phyloP scores from a whole-genome alignment of 1,140 invertebrate species.

The Oedothorax gibbosus region DNA sequence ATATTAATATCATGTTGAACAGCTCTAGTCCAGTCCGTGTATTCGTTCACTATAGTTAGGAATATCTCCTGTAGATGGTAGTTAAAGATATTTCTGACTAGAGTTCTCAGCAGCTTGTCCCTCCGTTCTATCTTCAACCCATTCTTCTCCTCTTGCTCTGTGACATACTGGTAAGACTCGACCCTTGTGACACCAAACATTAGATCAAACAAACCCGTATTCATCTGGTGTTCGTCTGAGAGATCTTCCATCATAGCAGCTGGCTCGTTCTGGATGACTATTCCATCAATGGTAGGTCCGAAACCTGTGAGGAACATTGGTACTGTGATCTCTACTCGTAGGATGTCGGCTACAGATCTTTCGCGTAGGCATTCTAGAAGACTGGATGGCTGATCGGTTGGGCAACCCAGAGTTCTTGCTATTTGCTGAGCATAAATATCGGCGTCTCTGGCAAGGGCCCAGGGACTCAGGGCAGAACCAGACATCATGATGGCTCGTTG shows the following conservation, averaged over 20 bases:
- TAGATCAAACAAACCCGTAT: slow-evolving; percentile 94
- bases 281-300: slow-evolving; percentile 87
- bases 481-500: slow-evolving; percentile 67
- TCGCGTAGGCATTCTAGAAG: slow-evolving; percentile 69
- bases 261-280: slow-evolving; percentile 67
- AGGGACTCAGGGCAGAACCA: slow-evolving; percentile 66
- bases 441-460: slow-evolving; percentile 65
- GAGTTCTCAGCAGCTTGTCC: slow-evolving; percentile 92
- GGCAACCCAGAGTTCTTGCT: slow-evolving; percentile 86
- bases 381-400: slow-evolving; percentile 64
- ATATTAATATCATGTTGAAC: slow-evolving; percentile 92
- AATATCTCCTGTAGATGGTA: slow-evolving; percentile 96
- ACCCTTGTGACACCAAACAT: slow-evolving; percentile 87
- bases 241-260: slow-evolving; percentile 66
- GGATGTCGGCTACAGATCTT: slow-evolving; percentile 75
- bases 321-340: slow-evolving; percentile 75
- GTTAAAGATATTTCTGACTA: slow-evolving; percentile 78
- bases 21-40: slow-evolving; percentile 95
- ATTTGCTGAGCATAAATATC: slow-evolving; percentile 72
- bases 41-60: slow-evolving; percentile 96
- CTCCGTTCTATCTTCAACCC: slow-evolving; percentile 91
- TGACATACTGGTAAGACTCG: slow-evolving; percentile 73
- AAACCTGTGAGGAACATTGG: slow-evolving; percentile 89
- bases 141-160: slow-evolving; percentile 90
- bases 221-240: slow-evolving; percentile 70